Base-by-base conservation (phyloP, 2,113 vertebrate genomes). In the Megaceryle maxima region DNA sequence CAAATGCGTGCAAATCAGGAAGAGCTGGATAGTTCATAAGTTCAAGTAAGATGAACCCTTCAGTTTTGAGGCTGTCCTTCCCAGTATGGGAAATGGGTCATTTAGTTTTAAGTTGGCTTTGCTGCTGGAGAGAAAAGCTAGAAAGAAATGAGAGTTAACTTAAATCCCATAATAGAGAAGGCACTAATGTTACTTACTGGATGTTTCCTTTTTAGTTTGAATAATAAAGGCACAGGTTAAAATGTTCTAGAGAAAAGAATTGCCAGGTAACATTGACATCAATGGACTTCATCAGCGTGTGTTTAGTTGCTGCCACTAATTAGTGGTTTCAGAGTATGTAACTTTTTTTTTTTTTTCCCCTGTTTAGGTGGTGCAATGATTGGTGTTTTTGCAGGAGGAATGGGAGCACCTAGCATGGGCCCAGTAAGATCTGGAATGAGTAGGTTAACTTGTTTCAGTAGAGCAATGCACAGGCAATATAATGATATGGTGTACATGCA, bases 351-450 rank as follows among this genome's bases (percentile, higher is more conserved):
- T 84, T 91, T 97, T 97, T 96, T 92, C 97, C 97, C 95, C 87
- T 97, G 97, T 97, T 97, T 98, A 98, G 98, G 98, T 97, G 98
- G 98, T 98, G 98, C 98, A 98, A 98, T 99, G 98, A 97, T 98
- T 97, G 99, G 98, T 98, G 98, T 98, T 96, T 99, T 98, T 98
- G 98, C 98, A 97, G 99, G 99, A 98, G 98, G 98, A 98, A 99
- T 99, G 99, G 98, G 98, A 97, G 98, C 98, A 77, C 98, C 99
- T 98, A 98, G 98, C 98, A 99, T 99, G 98, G 99, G 99, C 79
- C 98, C 98, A 95, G 95, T 99, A 98, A 98, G 98, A 96, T 97
- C 98, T 98, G 99, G 98, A 98, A 98, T 99, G 98, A 99, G 99
- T 99, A 99, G 97, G 98, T 98, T 96, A 93, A 97, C 93, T 97